These are phyloP conservation scores for Amblyjoppa fuscipennis DNA, from an alignment of 2,888 invertebrate species.

Conservation along the genomic window DNA sequence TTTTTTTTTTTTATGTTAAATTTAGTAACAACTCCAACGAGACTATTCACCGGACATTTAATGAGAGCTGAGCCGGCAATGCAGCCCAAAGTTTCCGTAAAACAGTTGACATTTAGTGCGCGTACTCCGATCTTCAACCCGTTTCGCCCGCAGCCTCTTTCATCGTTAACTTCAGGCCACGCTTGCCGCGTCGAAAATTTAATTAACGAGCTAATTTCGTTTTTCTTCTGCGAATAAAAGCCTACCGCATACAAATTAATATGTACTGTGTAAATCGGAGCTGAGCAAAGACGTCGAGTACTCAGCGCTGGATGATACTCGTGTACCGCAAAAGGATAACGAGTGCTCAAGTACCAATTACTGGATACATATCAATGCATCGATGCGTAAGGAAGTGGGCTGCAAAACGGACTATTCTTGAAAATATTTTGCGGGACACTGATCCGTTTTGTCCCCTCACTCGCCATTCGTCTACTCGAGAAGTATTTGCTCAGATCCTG, in stretches of 20 bases:
- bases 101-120: neutral
- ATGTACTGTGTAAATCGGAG: neutral
- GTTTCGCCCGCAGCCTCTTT: neutral
- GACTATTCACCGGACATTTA: neutral
- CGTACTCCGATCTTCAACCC: too few species aligned
- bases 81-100: neutral
- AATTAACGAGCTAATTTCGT: neutral
- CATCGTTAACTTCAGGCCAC: constrained; percentile 1
- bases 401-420: neutral
- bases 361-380: neutral
- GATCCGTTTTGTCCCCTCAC: too few species aligned
- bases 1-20: neutral
- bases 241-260: constrained; percentile 23
- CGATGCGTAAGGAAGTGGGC: too few species aligned
- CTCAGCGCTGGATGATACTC: too few species aligned
- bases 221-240: neutral
- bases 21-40: neutral
- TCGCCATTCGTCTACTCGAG: neutral
- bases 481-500: neutral
- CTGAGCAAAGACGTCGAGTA: neutral
- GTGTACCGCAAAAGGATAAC: neutral
- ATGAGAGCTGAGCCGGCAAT: neutral
- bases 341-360: neutral
- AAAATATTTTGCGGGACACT: neutral
- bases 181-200: neutral